A percentile compares a stretch with the other conserved stretches of the same genome.
These are phyloP conservation scores for Acestrorhynchus altus DNA, from an alignment of 2,797 vertebrate genomes.

Conservation along the genomic window DNA sequence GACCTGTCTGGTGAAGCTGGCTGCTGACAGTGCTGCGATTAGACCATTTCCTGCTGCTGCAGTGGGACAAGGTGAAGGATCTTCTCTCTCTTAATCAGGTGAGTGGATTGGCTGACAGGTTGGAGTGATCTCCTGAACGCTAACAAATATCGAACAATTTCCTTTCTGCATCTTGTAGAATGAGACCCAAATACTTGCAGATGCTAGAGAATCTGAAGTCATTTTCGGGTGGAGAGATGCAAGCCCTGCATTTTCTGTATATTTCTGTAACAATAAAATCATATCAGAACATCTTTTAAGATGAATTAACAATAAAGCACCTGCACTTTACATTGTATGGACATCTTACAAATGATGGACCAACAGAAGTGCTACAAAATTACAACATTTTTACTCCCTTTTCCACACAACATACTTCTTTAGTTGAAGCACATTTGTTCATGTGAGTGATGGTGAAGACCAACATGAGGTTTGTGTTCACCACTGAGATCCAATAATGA, in stretches of 20 bases:
- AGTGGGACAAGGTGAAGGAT: constrained; percentile 41
- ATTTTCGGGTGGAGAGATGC: not conserved
- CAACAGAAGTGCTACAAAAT: too few relatives aligned
- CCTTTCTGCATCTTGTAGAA: not conserved
- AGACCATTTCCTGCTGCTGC: constrained; percentile 39
- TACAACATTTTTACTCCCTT: too few relatives aligned
- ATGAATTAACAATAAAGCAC: not conserved
- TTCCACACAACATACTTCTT: not conserved
- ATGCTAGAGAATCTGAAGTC: not conserved
- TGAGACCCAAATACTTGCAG: not conserved
- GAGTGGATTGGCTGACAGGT: constrained; percentile 19
- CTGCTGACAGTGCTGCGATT: constrained; percentile 50
- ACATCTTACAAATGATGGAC: not conserved
- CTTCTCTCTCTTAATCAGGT: constrained; percentile 55
- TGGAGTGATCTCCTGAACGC: constrained; percentile 28
- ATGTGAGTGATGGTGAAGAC: not conserved
- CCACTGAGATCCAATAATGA: not conserved
- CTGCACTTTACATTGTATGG: not conserved
- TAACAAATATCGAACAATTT: constrained; percentile 34
- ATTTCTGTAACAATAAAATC: not conserved
- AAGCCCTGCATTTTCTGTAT: not conserved
- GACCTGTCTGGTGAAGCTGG: constrained; percentile 42
- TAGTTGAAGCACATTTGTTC: not conserved
- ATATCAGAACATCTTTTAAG: not conserved
- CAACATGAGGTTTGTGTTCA: not conserved